These are phyloP conservation scores for Dufourea novaeangliae DNA, from an alignment of 1,140 invertebrate species.

Conservation along the genomic window DNA sequence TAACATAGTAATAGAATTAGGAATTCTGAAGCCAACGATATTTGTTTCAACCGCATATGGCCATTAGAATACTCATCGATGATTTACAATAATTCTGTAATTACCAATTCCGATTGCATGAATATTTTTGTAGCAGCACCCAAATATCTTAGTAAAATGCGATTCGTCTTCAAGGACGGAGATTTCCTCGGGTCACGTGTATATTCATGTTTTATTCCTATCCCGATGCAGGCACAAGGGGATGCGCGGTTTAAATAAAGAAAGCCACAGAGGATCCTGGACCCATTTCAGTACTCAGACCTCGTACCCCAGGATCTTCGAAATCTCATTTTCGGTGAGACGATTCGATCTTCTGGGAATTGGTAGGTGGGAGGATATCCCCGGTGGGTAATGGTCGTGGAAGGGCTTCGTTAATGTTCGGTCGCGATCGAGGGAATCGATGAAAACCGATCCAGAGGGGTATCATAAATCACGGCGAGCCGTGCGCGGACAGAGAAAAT, in stretches of 20 bases:
- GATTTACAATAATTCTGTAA: no score
- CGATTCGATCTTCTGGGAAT: background rate
- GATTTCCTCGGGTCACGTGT: background rate
- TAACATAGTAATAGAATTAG: no score
- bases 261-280: background rate
- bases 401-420: slow-evolving; percentile 19
- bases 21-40: no score
- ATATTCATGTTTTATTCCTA: background rate
- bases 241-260: background rate
- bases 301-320: background rate
- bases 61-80: no score
- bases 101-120: no score
- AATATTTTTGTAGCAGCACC: no score
- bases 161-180: background rate
- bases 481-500: slow-evolving; percentile 10
- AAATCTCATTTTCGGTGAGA: background rate
- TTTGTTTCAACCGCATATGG: no score
- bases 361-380: background rate
- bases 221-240: background rate
- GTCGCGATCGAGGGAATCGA: slow-evolving; percentile 29
- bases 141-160: no score
- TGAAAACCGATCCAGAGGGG: no score
- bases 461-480: slow-evolving; percentile 25
- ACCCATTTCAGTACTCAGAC: background rate
- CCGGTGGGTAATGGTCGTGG: background rate